Evolutionary conservation across 2,113 vertebrate species (phyloP), one percentile per base, ranked within the genome.

Genomic region (Pelobates fuscus): DNA sequence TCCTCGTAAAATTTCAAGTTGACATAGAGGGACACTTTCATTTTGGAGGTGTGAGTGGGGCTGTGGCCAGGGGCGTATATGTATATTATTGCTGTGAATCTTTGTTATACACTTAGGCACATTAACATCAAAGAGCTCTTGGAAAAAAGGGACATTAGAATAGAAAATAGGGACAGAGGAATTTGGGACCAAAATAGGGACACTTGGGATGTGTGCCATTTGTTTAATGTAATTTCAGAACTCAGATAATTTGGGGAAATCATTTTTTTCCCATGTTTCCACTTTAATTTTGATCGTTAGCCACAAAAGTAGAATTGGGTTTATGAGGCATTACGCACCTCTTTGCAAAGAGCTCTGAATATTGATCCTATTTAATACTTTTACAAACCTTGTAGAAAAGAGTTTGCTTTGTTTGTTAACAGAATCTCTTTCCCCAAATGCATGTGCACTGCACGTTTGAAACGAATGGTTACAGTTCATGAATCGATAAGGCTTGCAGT

Each of bases 401-500:
- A 24, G 57, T 26, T 60, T 60, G 18, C 26, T 41, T 17, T 27
- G 21, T 61, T 29, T 23, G 30, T 61, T 60, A 61, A 24, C 57
- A 7, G 37, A 71, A 23, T 61, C 69, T 61, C 71, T 77, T 72
- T 4, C 24, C 23, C 8, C 75, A 8, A 44, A 54, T 69, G 4
- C 79, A 55, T 62, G 73, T 71, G 54, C 64, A 54, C 20, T 65
- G 65, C 57, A 21, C 44, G 76, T 81, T 77, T 78, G 30, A 65
- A 78, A 67, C 57, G 77, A 80, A 77, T 77, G 82, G 71, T 78
- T 82, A 26, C 57, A 66, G 1, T 15, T 25, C 24, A 12, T 65
- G 52, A 75, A 82, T 85, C 82, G 67, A 74, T 83, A 66, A 12
- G 30, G 63, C 23, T 71, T 79, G 27, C 55, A 18, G 46, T 66